Evolutionary conservation across 2,113 vertebrate species (phyloP).

Genomic region (Thryonomys swinderianus): DNA sequence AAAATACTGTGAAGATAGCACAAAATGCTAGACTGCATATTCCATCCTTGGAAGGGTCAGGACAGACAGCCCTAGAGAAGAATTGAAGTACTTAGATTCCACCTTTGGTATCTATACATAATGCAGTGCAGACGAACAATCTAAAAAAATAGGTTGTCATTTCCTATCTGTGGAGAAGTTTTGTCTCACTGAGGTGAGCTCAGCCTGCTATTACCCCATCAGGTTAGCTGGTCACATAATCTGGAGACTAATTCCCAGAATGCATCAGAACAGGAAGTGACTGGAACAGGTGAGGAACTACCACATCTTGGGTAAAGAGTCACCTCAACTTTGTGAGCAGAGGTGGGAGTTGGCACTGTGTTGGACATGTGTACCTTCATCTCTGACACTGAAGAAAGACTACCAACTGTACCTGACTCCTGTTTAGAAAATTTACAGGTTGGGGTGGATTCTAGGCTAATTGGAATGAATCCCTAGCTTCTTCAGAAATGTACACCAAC

Average conservation of each 20-base stretch:
- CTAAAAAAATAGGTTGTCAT: slow-evolving; percentile 36
- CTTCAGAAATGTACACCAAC: background rate
- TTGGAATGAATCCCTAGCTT: background rate
- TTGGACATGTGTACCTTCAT: background rate
- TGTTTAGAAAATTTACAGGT: background rate
- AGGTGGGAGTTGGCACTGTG: background rate
- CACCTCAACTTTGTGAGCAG: background rate
- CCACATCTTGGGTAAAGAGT: background rate
- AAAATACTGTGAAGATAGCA: background rate
- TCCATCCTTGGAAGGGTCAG: background rate
- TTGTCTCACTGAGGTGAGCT: background rate
- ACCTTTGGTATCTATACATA: slow-evolving; percentile 23
- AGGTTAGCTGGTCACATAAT: background rate
- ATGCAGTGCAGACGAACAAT: slow-evolving; percentile 38
- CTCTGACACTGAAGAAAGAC: background rate
- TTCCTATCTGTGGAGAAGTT: background rate
- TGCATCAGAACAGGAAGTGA: background rate
- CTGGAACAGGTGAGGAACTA: background rate
- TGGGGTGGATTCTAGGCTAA: background rate
- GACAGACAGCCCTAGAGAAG: slow-evolving; percentile 3
- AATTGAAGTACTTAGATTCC: slow-evolving; percentile 42
- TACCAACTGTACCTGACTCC: background rate
- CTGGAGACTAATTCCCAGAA: background rate
- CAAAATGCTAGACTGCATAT: background rate
- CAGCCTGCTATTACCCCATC: background rate